phyloP scores from a whole-genome alignment of 2,888 invertebrate species.

The Psylliodes chrysocephalus region DNA sequence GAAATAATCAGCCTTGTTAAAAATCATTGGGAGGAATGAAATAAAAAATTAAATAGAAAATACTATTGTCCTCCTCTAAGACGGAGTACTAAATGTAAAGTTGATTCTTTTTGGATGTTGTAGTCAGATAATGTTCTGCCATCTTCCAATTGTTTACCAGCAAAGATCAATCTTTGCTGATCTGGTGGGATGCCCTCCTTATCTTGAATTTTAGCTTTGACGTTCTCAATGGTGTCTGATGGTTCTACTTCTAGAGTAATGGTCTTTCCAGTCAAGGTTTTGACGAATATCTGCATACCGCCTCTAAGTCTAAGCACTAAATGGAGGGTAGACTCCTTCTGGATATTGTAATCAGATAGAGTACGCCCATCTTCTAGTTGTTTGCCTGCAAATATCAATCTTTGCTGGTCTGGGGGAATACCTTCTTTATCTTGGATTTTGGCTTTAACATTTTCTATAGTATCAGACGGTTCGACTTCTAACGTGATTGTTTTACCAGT shows the following conservation, averaged over 20 bases:
- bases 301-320: constrained; percentile 66
- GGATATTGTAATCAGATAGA: constrained; percentile 74
- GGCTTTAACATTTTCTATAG: constrained; percentile 73
- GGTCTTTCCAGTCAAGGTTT: constrained; percentile 67
- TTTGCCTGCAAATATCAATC: constrained; percentile 75
- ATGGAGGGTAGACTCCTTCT: constrained; percentile 71
- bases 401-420: constrained; percentile 70
- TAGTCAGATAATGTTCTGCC: constrained; percentile 74
- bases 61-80: constrained; percentile 20
- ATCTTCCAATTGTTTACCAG: constrained; percentile 77
- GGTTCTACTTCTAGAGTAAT: constrained; percentile 70
- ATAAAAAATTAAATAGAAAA: neutral
- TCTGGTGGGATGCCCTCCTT: constrained; percentile 70
- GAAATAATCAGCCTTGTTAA: constrained; percentile 21
- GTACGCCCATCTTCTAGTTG: constrained; percentile 77
- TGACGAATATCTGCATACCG: constrained; percentile 71
- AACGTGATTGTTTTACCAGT: constrained; percentile 70
- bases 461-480: constrained; percentile 71
- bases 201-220: constrained; percentile 71
- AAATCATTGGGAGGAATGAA: too few relatives aligned
- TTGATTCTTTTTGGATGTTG: constrained; percentile 70
- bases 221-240: constrained; percentile 73
- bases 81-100: constrained; percentile 16
- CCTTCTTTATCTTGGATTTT: constrained; percentile 70
- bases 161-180: constrained; percentile 72